Conservation (phyloP, 53 echinoderm and acorn worm genomes). For the Mesocentrotus franciscanus region DNA sequence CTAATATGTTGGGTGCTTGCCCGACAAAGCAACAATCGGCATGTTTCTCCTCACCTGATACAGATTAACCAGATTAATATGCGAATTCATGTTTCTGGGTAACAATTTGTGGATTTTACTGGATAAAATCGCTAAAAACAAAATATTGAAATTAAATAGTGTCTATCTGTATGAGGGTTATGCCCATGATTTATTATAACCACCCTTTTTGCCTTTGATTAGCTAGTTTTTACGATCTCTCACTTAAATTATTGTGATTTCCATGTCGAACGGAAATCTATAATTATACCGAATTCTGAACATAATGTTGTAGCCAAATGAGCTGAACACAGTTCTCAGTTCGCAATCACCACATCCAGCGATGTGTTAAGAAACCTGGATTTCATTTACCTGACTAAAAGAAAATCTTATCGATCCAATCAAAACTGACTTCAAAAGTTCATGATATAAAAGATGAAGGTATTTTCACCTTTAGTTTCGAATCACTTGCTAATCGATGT, state of each 20-base stretch:
- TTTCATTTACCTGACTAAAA: background rate
- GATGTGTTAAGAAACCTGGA: background rate
- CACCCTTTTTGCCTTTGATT: background rate
- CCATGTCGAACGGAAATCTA: background rate
- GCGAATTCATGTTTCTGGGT: too few relatives aligned
- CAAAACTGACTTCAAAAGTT: background rate
- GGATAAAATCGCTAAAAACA: too few relatives aligned
- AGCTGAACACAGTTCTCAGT: background rate
- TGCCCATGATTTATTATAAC: background rate
- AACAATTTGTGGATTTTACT: too few relatives aligned
- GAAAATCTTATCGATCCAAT: background rate
- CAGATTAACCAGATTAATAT: too few relatives aligned
- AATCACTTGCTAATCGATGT: background rate
- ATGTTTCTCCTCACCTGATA: too few relatives aligned
- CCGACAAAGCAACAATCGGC: too few relatives aligned
- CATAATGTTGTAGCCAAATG: background rate
- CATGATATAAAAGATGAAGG: background rate
- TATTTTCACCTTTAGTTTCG: slow-evolving; percentile 25
- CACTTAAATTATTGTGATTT: background rate
- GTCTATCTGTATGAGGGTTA: too few relatives aligned
- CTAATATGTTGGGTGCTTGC: too few relatives aligned
- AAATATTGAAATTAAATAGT: too few relatives aligned
- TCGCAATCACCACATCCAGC: background rate
- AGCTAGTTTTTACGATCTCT: background rate
- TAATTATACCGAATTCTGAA: background rate